phyloP scores from a whole-genome alignment of 2,113 vertebrate genomes.

The Myiagra hebetior region DNA sequence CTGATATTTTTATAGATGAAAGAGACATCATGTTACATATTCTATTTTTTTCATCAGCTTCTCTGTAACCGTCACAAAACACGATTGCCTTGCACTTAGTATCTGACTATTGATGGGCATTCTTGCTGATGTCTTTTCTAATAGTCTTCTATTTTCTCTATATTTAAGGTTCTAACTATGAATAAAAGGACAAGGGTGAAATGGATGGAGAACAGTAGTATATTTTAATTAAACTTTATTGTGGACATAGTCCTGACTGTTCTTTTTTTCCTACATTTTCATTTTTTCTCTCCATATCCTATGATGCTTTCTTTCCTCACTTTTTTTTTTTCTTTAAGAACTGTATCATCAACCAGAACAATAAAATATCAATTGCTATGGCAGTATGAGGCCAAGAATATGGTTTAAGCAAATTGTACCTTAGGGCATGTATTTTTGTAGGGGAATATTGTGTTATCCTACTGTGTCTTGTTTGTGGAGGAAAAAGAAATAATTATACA shows the following conservation, averaged over 20 bases:
- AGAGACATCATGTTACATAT: slow-evolving; percentile 69
- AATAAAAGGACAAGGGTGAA: slow-evolving; percentile 10
- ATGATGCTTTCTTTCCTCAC: not conserved
- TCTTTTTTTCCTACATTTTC: not conserved
- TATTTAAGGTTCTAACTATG: slow-evolving; percentile 11
- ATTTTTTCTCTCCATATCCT: not conserved
- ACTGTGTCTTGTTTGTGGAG: not conserved
- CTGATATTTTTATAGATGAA: slow-evolving; percentile 70
- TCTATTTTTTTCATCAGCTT: slow-evolving; percentile 71
- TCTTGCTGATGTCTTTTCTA: slow-evolving; percentile 12
- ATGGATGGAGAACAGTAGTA: not conserved
- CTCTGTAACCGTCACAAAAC: slow-evolving; percentile 46
- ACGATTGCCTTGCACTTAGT: slow-evolving; percentile 34
- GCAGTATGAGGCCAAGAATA: not conserved
- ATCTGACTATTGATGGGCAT: slow-evolving; percentile 38
- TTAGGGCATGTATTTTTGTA: not conserved
- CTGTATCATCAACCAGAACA: not conserved
- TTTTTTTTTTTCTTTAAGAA: not conserved
- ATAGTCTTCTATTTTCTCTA: not conserved
- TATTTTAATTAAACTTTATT: not conserved
- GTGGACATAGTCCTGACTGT: not conserved
- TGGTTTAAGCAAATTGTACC: not conserved
- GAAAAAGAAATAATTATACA: not conserved
- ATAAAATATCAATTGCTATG: not conserved
- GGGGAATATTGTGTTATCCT: not conserved